Conservation (phyloP, 64 coral and sea anemone species). For the Pachyseris speciosa region DNA sequence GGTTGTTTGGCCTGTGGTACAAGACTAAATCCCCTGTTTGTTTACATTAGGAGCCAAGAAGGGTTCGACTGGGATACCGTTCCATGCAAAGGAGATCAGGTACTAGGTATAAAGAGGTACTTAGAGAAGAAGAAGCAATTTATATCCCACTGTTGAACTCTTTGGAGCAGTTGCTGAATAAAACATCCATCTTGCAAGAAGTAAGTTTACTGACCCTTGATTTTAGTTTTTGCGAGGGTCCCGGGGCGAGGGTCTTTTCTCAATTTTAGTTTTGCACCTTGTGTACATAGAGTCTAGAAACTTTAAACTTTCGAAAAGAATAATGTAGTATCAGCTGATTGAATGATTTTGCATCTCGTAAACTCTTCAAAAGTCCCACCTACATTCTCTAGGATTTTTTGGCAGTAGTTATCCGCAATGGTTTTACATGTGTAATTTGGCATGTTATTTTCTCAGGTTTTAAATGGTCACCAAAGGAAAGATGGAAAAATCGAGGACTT, state of each 20-base stretch:
- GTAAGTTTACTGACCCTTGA: neutral
- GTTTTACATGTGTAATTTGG: neutral
- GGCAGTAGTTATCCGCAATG: neutral
- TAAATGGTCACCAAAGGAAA: slow-evolving; percentile 19
- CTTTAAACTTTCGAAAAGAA: neutral
- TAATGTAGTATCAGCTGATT: neutral
- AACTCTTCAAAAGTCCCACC: neutral
- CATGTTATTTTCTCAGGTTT: slow-evolving; percentile 21
- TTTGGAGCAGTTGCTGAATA: slow-evolving; percentile 42
- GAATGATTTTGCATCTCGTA: neutral
- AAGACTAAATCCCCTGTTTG: too few relatives aligned
- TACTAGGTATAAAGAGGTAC: slow-evolving; percentile 12
- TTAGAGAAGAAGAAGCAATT: slow-evolving; percentile 13
- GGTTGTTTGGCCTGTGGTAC: too few relatives aligned
- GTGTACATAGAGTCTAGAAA: neutral
- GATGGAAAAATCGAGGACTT: slow-evolving; percentile 62
- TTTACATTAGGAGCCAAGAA: slow-evolving; percentile 34
- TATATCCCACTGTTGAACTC: slow-evolving; percentile 37
- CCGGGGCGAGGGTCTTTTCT: neutral
- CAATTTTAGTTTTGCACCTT: neutral
- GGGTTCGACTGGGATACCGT: slow-evolving; percentile 22
- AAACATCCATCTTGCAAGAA: slow-evolving; percentile 60
- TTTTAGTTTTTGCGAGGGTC: neutral
- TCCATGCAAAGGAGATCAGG: slow-evolving; percentile 41
- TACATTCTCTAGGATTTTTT: neutral